Conservation (phyloP, 1,140 invertebrate genomes). For the Cotesia glomerata region DNA sequence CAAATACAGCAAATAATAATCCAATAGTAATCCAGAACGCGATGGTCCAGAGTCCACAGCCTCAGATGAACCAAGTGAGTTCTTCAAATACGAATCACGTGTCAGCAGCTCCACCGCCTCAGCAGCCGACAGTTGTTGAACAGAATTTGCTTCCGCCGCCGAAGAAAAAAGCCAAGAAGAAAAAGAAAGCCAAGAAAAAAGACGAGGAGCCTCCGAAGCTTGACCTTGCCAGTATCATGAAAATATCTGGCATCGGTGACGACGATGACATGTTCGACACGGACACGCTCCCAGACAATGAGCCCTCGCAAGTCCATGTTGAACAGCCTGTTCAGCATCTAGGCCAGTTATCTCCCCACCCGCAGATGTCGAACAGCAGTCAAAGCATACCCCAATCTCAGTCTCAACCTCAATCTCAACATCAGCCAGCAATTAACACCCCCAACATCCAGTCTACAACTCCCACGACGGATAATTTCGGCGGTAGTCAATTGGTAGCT, state of each 20-base stretch:
- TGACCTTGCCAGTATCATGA: slow-evolving; percentile 66
- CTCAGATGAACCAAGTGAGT: slow-evolving; percentile 53
- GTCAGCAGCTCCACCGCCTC: slow-evolving; percentile 42
- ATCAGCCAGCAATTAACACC: slow-evolving; percentile 18
- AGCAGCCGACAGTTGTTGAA: slow-evolving; percentile 50
- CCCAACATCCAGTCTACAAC: slow-evolving; percentile 2
- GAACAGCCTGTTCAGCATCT: slow-evolving; percentile 37
- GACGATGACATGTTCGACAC: slow-evolving; percentile 63
- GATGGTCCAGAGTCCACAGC: slow-evolving; percentile 60
- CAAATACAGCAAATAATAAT: slow-evolving; percentile 52
- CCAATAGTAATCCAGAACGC: slow-evolving; percentile 61
- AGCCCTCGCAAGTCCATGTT: slow-evolving; percentile 39
- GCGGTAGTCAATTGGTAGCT: slow-evolving; percentile 55
- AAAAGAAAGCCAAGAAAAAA: slow-evolving; percentile 64
- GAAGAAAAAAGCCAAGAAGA: slow-evolving; percentile 61
- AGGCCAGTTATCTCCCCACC: slow-evolving; percentile 23
- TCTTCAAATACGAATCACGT: slow-evolving; percentile 41
- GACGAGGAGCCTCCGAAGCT: slow-evolving; percentile 64
- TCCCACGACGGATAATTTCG: slow-evolving; percentile 40
- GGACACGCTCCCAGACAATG: slow-evolving; percentile 51
- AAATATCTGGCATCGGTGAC: slow-evolving; percentile 65
- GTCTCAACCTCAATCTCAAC: background rate
- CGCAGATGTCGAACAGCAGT: background rate
- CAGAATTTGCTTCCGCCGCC: slow-evolving; percentile 58
- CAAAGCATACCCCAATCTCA: slow-evolving; percentile 2